Conservation (phyloP, 2,113 vertebrate species). For the Semnornis frantzii region DNA sequence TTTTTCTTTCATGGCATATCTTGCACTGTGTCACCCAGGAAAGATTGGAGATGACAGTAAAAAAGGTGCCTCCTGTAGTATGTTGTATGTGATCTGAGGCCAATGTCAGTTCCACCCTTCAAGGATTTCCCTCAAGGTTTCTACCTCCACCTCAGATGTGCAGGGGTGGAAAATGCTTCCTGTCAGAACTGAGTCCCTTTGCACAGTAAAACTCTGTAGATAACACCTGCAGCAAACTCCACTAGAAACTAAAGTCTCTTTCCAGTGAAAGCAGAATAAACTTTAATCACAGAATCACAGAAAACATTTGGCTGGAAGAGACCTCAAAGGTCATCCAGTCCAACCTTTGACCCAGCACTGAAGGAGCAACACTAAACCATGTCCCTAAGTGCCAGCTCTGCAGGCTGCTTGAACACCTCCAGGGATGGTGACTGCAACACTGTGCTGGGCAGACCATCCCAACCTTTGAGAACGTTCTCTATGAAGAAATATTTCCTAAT, state of each 20-base stretch:
- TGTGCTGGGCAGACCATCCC: no score
- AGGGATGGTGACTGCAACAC: no score
- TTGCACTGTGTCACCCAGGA: not conserved
- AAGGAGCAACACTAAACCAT: no score
- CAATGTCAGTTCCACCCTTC: not conserved
- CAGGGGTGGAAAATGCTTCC: not conserved
- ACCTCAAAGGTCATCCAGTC: no score
- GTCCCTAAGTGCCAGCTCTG: no score
- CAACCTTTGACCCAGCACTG: no score
- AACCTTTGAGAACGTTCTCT: no score
- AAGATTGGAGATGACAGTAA: conserved; percentile 51
- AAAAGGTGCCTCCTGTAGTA: not conserved
- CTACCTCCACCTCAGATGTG: not conserved
- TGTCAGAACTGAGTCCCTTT: not conserved
- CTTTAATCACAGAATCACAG: not conserved
- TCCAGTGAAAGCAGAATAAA: not conserved
- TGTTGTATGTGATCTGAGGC: not conserved
- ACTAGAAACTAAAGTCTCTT: not conserved
- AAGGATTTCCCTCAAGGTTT: not conserved
- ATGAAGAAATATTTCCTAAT: no score
- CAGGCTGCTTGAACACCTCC: no score
- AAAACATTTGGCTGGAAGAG: no score
- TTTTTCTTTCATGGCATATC: not conserved
- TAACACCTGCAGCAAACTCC: not conserved
- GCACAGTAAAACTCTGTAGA: not conserved